Percentiles rank a stretch among this genome's conserved stretches.
These are phyloP conservation scores for Acipenser ruthenus DNA, from an alignment of 2,797 vertebrate species.

Conservation along the genomic window DNA sequence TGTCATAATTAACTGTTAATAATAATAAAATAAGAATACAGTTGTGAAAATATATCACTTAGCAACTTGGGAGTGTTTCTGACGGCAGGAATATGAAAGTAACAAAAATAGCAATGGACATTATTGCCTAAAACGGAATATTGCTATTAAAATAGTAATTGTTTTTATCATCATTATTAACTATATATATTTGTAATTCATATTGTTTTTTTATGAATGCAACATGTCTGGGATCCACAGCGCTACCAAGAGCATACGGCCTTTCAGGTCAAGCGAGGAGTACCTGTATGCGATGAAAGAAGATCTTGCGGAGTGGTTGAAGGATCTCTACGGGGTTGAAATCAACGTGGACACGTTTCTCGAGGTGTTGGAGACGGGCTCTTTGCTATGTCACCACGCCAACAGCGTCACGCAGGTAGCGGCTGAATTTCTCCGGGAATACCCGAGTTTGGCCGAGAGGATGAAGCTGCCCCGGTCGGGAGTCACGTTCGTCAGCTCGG, in stretches of 20 bases:
- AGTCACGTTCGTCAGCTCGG: slow-evolving; percentile 48
- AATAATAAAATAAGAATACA: too few species aligned
- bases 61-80: not conserved
- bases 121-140: not conserved
- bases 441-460: slow-evolving; percentile 30
- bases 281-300: slow-evolving; percentile 98
- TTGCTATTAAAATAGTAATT: too few species aligned
- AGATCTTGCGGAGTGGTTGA: slow-evolving; percentile 92
- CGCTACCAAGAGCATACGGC: slow-evolving; percentile 72
- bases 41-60: not conserved
- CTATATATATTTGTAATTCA: not conserved
- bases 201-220: not conserved
- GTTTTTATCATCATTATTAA: not conserved
- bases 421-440: slow-evolving; percentile 56
- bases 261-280: slow-evolving; percentile 79
- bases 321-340: slow-evolving; percentile 76
- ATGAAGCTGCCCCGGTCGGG: slow-evolving; percentile 42
- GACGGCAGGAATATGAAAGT: not conserved
- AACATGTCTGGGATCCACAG: slow-evolving; percentile 39
- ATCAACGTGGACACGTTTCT: slow-evolving; percentile 71
- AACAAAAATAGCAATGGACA: not conserved
- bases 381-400: slow-evolving; percentile 83
- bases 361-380: slow-evolving; percentile 79
- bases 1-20: too few species aligned
- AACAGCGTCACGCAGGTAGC: slow-evolving; percentile 78